A percentile compares a stretch with the other conserved stretches of the same genome.
Evolutionary conservation across 2,113 vertebrate species (phyloP).

Genomic region (Smithornis capensis): DNA sequence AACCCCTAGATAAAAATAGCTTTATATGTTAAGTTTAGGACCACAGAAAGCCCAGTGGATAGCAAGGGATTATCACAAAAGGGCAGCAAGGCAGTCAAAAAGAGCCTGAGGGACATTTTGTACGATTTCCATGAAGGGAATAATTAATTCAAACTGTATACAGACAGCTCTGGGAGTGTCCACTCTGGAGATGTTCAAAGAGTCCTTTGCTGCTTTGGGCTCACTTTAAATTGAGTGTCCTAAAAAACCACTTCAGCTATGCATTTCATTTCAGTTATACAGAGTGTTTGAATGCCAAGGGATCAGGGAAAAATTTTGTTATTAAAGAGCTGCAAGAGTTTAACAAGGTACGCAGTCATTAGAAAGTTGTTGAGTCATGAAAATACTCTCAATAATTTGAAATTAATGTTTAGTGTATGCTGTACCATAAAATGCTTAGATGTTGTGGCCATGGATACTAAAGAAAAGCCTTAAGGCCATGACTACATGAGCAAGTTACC

Average conservation of each 20-base stretch:
- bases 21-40: conserved; percentile 63
- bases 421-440: conserved; percentile 47
- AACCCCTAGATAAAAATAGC: conserved; percentile 61
- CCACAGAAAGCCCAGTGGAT: conserved; percentile 45
- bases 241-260: conserved; percentile 44
- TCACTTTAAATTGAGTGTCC: conserved; percentile 21
- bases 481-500: conserved; percentile 42
- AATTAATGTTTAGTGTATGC: conserved; percentile 51
- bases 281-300: conserved; percentile 34
- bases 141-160: conserved; percentile 53
- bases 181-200: conserved; percentile 60
- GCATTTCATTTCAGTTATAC: conserved; percentile 30
- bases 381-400: conserved; percentile 62
- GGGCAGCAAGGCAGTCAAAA: conserved; percentile 46
- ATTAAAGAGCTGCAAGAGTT: conserved; percentile 51
- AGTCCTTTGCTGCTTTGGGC: conserved; percentile 37
- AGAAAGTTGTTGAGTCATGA: conserved; percentile 62
- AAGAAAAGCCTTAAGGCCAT: conserved; percentile 52
- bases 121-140: conserved; percentile 35
- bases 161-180: conserved; percentile 22
- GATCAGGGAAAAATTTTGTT: conserved; percentile 32
- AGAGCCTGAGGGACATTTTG: conserved; percentile 44
- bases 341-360: conserved; percentile 45
- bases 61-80: conserved; percentile 66
- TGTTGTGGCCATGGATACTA: conserved; percentile 43